Percentiles rank a stretch among this genome's conserved stretches.
Conservation (phyloP, 2,797 vertebrate species). For the Ctenopoma multispine region DNA sequence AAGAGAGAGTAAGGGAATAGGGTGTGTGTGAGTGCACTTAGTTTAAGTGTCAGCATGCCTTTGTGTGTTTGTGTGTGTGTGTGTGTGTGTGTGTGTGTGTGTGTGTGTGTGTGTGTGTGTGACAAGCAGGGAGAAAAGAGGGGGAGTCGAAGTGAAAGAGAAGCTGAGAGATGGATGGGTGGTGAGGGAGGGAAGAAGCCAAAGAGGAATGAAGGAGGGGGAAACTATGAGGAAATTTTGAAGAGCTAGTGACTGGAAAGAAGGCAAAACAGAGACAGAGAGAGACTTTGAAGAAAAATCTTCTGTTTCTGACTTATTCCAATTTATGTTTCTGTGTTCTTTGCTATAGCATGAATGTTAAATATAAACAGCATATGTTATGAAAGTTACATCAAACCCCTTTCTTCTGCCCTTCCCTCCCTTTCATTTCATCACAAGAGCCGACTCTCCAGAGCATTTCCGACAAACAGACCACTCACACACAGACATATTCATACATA, state of each 20-base stretch:
- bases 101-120: slow-evolving; percentile 57
- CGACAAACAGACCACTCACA: slow-evolving; percentile 51
- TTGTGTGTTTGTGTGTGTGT: slow-evolving; percentile 26
- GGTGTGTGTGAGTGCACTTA: slow-evolving; percentile 80
- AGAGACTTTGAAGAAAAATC: not conserved
- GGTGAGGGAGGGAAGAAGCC: slow-evolving; percentile 43
- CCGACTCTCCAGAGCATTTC: slow-evolving; percentile 32
- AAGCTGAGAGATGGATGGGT: slow-evolving; percentile 62
- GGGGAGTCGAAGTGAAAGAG: slow-evolving; percentile 52
- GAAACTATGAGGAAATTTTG: slow-evolving; percentile 16
- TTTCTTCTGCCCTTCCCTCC: slow-evolving; percentile 13
- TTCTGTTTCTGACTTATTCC: slow-evolving; percentile 30
- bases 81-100: slow-evolving; percentile 56
- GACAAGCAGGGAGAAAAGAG: slow-evolving; percentile 51
- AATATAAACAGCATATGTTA: slow-evolving; percentile 44
- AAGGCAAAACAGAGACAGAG: slow-evolving; percentile 31
- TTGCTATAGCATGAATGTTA: slow-evolving; percentile 53
- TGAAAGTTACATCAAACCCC: slow-evolving; percentile 49
- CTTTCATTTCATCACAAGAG: slow-evolving; percentile 28
- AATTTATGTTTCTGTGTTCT: slow-evolving; percentile 37
- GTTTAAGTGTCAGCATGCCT: slow-evolving; percentile 75
- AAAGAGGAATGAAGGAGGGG: slow-evolving; percentile 36
- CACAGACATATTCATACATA: slow-evolving; percentile 8
- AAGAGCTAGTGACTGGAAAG: slow-evolving; percentile 28
- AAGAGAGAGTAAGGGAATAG: slow-evolving; percentile 72